These are phyloP conservation scores for Cotesia glomerata DNA, from an alignment of 1,140 invertebrate genomes.

Conservation along the genomic window DNA sequence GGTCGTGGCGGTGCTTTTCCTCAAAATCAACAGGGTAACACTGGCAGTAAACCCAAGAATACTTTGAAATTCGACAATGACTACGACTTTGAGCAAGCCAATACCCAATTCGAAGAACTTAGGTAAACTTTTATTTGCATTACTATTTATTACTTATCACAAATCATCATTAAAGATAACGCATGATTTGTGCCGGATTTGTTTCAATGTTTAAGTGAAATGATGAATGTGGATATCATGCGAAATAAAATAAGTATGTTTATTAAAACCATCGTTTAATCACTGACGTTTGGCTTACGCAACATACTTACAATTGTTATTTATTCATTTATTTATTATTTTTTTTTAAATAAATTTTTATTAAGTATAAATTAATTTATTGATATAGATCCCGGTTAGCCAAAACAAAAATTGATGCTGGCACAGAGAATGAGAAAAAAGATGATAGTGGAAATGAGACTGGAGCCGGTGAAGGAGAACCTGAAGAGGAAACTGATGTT, in stretches of 20 bases:
- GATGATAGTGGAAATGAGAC: conserved; percentile 85
- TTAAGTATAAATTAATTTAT: conserved; percentile 9
- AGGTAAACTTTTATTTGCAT: conserved; percentile 59
- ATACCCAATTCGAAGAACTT: conserved; percentile 94
- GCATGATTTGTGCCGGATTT: conserved; percentile 48
- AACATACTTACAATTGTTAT: conserved; percentile 38
- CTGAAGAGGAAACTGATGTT: conserved; percentile 76
- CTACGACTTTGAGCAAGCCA: conserved; percentile 97
- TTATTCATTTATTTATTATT: not conserved
- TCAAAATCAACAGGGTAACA: conserved; percentile 48
- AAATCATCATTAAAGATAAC: not conserved
- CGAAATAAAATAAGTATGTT: conserved; percentile 42
- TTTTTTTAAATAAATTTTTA: conserved; percentile 3
- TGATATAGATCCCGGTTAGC: conserved; percentile 73
- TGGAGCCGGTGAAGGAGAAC: conserved; percentile 78
- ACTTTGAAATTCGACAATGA: conserved; percentile 93
- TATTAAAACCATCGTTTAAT: conserved; percentile 40
- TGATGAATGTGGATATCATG: conserved; percentile 50
- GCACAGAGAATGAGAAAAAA: conserved; percentile 76
- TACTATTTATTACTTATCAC: conserved; percentile 10
- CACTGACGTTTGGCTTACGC: conserved; percentile 42
- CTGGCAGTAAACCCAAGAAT: conserved; percentile 66
- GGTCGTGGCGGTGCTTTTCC: conserved; percentile 53
- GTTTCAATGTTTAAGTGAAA: conserved; percentile 43
- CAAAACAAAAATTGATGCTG: conserved; percentile 80